Evolutionary conservation across 1,140 invertebrate genomes (phyloP), one percentile per base, ranked within the genome.

Genomic region (Doryteuthis pealeii): DNA sequence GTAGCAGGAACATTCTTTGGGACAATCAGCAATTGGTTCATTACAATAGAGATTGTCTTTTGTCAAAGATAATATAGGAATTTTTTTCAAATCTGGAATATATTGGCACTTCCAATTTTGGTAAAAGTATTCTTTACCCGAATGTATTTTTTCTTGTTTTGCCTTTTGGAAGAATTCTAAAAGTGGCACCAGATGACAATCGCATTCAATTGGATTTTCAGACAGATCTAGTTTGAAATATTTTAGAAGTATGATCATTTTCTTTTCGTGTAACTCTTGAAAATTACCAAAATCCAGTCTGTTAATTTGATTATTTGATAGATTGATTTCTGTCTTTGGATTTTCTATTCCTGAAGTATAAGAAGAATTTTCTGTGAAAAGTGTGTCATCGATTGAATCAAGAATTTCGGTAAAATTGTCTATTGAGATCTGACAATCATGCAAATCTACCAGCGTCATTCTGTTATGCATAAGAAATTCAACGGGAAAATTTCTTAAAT

Each of bases 151-250:
- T n/a, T n/a, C n/a, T n/a, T n/a, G n/a, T n/a, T n/a, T n/a, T n/a
- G n/a, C n/a, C n/a, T n/a, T n/a, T n/a, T n/a, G n/a, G 8, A 82
- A 71, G 35, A 75, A 75, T 43, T 74, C 72, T n/a, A 73, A 73
- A 22, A 83, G 71, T 4, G 74, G 72, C 22, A 79, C 74, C 31
- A 83, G 78, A 32, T 76, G 76, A 43, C 82, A 83, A 65, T 82
- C 76, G 71, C 82, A 83, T 26, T 65, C 30, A 30, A 83, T 49
- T 0, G 68, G 72, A 71, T 81, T 79, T 1, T 76, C 72, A 6
- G 72, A 69, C 8, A 80, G 28, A 43, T 76, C 68, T 54, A 83
- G 74, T 54, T 77, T 62, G 73, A 79, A 83, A 78, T 83, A 49
- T 40, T 74, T 74, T 10, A 80, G 54, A 35, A 81, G 22, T 32